Evolutionary conservation across 1,140 invertebrate species (phyloP), one percentile per base, ranked within the genome.

Genomic region (Cydia fagiglandana): DNA sequence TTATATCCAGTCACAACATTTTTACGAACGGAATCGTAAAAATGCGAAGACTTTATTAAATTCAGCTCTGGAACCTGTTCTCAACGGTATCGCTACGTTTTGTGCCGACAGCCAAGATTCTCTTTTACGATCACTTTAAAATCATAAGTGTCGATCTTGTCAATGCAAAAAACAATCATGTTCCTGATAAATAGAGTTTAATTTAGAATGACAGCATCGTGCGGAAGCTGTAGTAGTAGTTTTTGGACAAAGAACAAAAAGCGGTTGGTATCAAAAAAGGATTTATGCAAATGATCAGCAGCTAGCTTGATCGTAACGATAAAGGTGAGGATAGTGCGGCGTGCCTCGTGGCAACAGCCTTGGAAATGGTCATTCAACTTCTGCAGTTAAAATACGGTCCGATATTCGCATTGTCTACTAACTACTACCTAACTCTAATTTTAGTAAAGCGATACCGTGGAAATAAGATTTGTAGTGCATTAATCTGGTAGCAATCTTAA

Each of bases 21-120:
- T 84, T 86, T 81, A 85, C 82, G 81, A 82, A 79, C 80, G 38
- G 64, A 81, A 82, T 79, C 82, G 82, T 86, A 85, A 86, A 75
- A 86, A 75, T 78, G 74, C 61, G 70, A 80, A 53, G 82, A 80
- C 82, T 85, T 83, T 85, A 85, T 85, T 83, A 83, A 86, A 82
- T 82, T 83, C 76, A 73, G 76, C 75, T 20, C 41, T 34, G 68
- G 41, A 79, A 76, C 78, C 74, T 74, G 78, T 76, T 61, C 74
- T 38, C 30, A 70, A 70, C 56, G 30, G 56, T 61, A 41, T 61
- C 34, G 17, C n/a, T 17, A 17, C 50, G 53, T 53, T 12, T 41
- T 75, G 56, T 28, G 50, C 30, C 28, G 47, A 15, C 30, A 30
- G 56, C 28, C 50, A 38, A 17, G 17, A 41, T 45, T 34, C 24